These are phyloP conservation scores for Martes martes DNA, from an alignment of 2,113 vertebrate species.

Conservation along the genomic window DNA sequence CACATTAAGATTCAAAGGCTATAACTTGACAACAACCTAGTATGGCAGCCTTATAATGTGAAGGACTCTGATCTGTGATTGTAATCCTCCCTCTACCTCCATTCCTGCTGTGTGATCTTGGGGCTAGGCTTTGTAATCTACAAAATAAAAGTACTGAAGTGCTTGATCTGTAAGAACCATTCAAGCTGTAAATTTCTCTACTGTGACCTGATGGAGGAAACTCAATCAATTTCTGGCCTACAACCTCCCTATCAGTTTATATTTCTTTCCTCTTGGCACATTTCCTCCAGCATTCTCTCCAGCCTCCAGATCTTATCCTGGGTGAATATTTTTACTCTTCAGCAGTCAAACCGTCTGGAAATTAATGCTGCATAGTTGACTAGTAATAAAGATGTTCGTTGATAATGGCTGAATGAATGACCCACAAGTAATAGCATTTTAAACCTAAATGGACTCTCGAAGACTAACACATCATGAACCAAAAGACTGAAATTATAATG, in stretches of 20 bases:
- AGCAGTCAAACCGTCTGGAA: not conserved
- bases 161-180: not conserved
- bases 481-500: conserved; percentile 42
- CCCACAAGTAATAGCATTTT: conserved; percentile 53
- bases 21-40: not conserved
- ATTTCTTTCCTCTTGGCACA: not conserved
- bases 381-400: conserved; percentile 44
- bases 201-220: not conserved
- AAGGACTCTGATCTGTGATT: not conserved
- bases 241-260: not conserved
- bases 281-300: not conserved
- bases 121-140: not conserved
- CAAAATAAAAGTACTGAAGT: not conserved
- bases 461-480: conserved; percentile 11
- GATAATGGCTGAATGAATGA: conserved; percentile 45
- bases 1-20: not conserved
- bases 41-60: not conserved
- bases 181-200: not conserved
- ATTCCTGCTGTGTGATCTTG: not conserved
- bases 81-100: not conserved
- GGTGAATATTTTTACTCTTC: not conserved
- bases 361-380: conserved; percentile 32
- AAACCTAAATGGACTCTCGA: conserved; percentile 50
- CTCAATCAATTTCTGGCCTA: not conserved
- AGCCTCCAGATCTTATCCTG: not conserved